Evolutionary conservation across 2,797 vertebrate genomes (phyloP).

Genomic region (Lacerta agilis): DNA sequence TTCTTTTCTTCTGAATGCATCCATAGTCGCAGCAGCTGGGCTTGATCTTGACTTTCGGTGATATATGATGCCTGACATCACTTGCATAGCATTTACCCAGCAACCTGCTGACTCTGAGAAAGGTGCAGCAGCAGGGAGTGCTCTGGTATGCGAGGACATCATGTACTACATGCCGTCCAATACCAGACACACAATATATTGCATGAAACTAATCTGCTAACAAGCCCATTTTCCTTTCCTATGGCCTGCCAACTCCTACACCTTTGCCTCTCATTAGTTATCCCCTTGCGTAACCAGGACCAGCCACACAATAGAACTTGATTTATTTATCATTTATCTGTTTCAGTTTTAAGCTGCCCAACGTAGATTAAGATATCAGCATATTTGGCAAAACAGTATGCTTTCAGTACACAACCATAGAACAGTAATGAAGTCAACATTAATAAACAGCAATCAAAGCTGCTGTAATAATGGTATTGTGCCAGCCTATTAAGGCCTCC

Average conservation of each 20-base stretch:
- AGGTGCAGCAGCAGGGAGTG: neutral
- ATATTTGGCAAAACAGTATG: too few relatives aligned
- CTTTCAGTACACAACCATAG: too few relatives aligned
- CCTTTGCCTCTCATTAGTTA: slow-evolving; percentile 16
- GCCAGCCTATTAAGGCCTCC: too few relatives aligned
- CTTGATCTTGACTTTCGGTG: slow-evolving; percentile 33
- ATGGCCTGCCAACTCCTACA: slow-evolving; percentile 36
- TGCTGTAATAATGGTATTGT: too few relatives aligned
- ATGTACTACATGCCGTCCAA: slow-evolving; percentile 22
- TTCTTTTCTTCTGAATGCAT: neutral
- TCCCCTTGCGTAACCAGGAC: neutral
- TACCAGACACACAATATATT: slow-evolving; percentile 35
- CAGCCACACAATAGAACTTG: neutral
- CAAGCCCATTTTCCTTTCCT: slow-evolving; percentile 33
- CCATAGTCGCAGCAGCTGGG: slow-evolving; percentile 15
- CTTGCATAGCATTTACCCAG: slow-evolving; percentile 28
- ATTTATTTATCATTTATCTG: too few relatives aligned
- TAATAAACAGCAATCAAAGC: too few relatives aligned
- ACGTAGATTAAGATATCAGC: too few relatives aligned
- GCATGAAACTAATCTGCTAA: slow-evolving; percentile 43
- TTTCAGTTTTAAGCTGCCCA: too few relatives aligned
- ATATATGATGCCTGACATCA: slow-evolving; percentile 11
- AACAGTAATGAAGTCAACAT: too few relatives aligned
- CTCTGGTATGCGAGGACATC: slow-evolving; percentile 38
- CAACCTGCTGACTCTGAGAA: slow-evolving; percentile 32